Base-by-base conservation (phyloP, 2,797 vertebrate species). In the Rhabdomys pumilio region DNA sequence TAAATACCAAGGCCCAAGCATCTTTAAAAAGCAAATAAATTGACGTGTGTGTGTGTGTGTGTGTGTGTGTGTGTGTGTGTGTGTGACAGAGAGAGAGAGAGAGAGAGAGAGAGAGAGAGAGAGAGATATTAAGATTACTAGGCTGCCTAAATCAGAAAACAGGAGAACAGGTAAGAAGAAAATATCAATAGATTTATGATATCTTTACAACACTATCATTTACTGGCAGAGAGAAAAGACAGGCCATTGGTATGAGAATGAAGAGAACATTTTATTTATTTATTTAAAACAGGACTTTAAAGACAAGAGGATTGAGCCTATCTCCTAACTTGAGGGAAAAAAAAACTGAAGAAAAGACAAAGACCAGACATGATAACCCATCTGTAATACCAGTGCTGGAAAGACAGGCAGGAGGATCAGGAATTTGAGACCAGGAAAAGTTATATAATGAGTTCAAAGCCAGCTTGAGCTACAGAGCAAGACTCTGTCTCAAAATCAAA, bases 301-400 rank as follows among this genome's bases (percentile, higher is more conserved):
- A 69, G 57, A 73, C 15, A 77, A 19, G 69, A 91, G 59, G 69
- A 6, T 53, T 50, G 14, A 72, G 34, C 34, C 38, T 93, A 20
- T 55, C 86, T 82, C 38, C 81, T 82, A 95, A 44, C 44, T 72
- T 44, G 24, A 81, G 31, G 24, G 50, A n/a, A n/a, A 50, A 80
- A 94, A 94, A 57, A 72, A 85, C 29, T 29, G 90, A 65, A 55
- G 80, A 91, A 85, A 89, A 89, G 41, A 24, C 22, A 55, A 38
- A 53, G 63, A 34, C 31, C 34, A 69, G 63, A 69, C n/a, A 47
- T 69, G 20, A 50, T 53, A 38, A 26, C 50, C 55, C n/a, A 57
- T 38, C 47, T 38, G 22, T 87, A 41, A 73, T 57, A n/a, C 69
- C n/a, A 87, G 24, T 7, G 22, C 44, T 69, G 34, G 47, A 24